phyloP scores from a whole-genome alignment of 2,797 vertebrate species.

The Acipenser oxyrinchus region DNA sequence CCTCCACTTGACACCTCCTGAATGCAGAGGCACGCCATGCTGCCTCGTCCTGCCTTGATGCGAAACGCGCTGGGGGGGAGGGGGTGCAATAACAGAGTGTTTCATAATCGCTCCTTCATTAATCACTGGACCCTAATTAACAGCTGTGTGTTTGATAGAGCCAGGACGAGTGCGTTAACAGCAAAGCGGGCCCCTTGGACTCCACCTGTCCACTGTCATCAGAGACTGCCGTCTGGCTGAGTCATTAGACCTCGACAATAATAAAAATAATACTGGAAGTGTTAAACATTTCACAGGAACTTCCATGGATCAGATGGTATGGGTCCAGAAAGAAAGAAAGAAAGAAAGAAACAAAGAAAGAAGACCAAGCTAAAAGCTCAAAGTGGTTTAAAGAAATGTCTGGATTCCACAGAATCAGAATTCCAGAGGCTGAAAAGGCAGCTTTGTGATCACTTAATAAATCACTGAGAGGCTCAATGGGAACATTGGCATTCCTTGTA shows the following conservation, averaged over 20 bases:
- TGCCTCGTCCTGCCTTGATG: slow-evolving; percentile 33
- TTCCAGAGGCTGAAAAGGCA: background rate
- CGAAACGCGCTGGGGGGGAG: slow-evolving; percentile 10
- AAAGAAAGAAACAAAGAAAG: background rate
- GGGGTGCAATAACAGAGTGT: slow-evolving; percentile 33
- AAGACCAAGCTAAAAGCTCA: background rate
- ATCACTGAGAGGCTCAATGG: background rate
- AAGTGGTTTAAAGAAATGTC: too few species aligned
- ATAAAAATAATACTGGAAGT: too few species aligned
- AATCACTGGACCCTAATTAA: slow-evolving; percentile 98
- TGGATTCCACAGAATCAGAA: background rate
- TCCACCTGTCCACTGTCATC: background rate
- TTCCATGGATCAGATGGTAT: too few species aligned
- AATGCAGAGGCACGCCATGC: slow-evolving; percentile 14
- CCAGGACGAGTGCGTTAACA: slow-evolving; percentile 75
- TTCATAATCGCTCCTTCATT: slow-evolving; percentile 67
- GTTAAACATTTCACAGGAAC: too few species aligned
- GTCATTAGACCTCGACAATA: background rate
- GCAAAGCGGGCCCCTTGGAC: slow-evolving; percentile 40
- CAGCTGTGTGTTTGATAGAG: slow-evolving; percentile 70
- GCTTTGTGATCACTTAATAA: background rate
- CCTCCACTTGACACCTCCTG: slow-evolving; percentile 17
- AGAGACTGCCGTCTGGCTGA: background rate
- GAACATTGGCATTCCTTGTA: too few species aligned
- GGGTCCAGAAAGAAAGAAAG: background rate